Conservation (phyloP, 2,888 invertebrate genomes). For the Eucriotettix oculatus region DNA sequence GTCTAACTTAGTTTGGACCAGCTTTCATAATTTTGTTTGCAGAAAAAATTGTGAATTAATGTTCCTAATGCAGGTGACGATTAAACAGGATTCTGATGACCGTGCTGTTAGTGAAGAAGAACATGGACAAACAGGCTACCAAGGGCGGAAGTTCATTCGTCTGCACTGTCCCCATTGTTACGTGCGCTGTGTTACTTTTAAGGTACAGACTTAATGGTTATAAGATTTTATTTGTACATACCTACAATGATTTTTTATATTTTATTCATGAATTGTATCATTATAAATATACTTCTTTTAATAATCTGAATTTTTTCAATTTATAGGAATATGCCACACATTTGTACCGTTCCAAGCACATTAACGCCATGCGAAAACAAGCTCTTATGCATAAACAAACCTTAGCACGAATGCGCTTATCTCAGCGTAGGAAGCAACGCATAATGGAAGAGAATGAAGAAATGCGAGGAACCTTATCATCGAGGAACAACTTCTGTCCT, state of each 20-base stretch:
- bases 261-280: too few species aligned
- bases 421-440: slow-evolving; percentile 64
- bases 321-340: slow-evolving; percentile 54
- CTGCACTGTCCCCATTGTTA: slow-evolving; percentile 63
- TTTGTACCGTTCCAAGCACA: slow-evolving; percentile 51
- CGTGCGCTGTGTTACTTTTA: slow-evolving; percentile 55
- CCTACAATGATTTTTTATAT: too few species aligned
- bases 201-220: slow-evolving; percentile 30
- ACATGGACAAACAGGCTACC: background rate
- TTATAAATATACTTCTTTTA: too few species aligned
- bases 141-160: slow-evolving; percentile 39
- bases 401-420: slow-evolving; percentile 57
- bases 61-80: slow-evolving; percentile 8
- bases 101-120: slow-evolving; percentile 13
- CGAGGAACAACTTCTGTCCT: slow-evolving; percentile 51
- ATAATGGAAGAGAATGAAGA: slow-evolving; percentile 50
- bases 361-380: slow-evolving; percentile 53
- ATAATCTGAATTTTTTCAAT: background rate
- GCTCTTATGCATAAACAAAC: slow-evolving; percentile 58
- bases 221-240: too few species aligned
- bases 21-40: too few species aligned
- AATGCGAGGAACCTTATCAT: slow-evolving; percentile 38
- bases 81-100: slow-evolving; percentile 14
- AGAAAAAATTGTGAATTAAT: too few species aligned
- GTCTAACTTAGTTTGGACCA: too few species aligned